These are phyloP conservation scores for Nothoprocta pentlandii DNA, from an alignment of 2,113 vertebrate genomes.

Conservation along the genomic window DNA sequence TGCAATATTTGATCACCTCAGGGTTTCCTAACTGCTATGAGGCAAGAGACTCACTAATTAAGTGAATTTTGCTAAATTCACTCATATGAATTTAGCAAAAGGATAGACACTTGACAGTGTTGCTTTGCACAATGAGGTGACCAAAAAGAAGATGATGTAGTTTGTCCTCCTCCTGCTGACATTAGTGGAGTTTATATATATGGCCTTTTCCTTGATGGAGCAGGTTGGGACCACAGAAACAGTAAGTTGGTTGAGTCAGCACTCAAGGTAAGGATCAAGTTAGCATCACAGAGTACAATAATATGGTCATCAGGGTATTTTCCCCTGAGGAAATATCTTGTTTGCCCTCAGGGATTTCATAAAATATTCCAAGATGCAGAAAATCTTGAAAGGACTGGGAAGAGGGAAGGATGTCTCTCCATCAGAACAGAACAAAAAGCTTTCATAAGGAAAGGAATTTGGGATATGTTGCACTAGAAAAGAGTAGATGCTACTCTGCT, in stretches of 20 bases:
- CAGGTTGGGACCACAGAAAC: slow-evolving; percentile 83
- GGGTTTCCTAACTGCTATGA: slow-evolving; percentile 88
- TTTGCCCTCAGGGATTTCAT: neutral
- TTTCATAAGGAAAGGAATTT: neutral
- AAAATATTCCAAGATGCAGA: neutral
- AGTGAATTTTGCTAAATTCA: neutral
- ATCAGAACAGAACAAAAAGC: neutral
- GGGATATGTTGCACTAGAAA: neutral
- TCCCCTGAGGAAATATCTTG: neutral
- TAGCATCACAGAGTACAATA: neutral
- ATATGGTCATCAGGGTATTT: neutral
- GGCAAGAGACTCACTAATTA: slow-evolving; percentile 78
- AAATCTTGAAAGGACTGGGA: neutral
- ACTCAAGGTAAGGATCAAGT: slow-evolving; percentile 75
- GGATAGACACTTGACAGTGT: slow-evolving; percentile 88
- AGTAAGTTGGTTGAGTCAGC: slow-evolving; percentile 77
- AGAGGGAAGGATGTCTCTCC: neutral
- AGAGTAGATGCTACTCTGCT: neutral
- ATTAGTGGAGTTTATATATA: slow-evolving; percentile 86
- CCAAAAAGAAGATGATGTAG: slow-evolving; percentile 86
- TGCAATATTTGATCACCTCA: slow-evolving; percentile 32
- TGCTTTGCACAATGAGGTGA: slow-evolving; percentile 83
- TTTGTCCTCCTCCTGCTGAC: slow-evolving; percentile 79
- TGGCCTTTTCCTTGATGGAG: slow-evolving; percentile 85
- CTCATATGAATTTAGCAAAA: slow-evolving; percentile 79